Evolutionary conservation across 2,113 vertebrate species (phyloP), one percentile per base, ranked within the genome.

Genomic region (Cyanistes caeruleus): DNA sequence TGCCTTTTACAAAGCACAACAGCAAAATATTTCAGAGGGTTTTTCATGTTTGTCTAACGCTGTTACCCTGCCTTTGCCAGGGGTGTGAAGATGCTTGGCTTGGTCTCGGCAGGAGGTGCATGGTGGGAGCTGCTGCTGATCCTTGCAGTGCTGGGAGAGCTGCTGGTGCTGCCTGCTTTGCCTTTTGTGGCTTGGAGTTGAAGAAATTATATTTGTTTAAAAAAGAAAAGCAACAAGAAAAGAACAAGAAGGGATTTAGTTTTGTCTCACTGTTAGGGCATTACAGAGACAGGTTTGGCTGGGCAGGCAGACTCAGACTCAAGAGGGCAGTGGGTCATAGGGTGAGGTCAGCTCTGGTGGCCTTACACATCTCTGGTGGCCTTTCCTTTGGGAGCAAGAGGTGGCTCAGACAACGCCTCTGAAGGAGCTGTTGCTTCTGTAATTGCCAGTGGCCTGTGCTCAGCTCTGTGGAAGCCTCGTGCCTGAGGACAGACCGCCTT

Each of bases 41-140:
- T 78, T 87, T 51, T 87, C 1, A 0, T 39, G 14, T 89, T 86
- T 41, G 20, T 41, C 48, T 84, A 74, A 28, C 0, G 2, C 52
- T 3, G 0, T 35, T 79, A 44, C 39, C 58, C 49, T 79, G 62
- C 49, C 49, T 3, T 1, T 4, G 11, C 33, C 0, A 1, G 43
- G 60, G 27, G 3, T 22, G n/a, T 3, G 5, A 59, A 31, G 53
- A 65, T 4, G 3, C 49, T 52, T 27, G 39, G n/a, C 55, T 84
- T 41, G 21, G 46, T 51, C 52, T 76, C 0, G 0, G 44, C 9
- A 3, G 65, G 69, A 77, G 15, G 23, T 5, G 11, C 12, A 2
- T 18, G 59, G 55, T 2, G 2, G 43, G 39, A 89, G 49, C 48
- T 77, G 62, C 56, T 56, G 46, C 79, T 83, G 21, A 37, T 78